A percentile compares a stretch with the other conserved stretches of the same genome.
These are phyloP conservation scores for Dreissena polymorpha DNA, from an alignment of 1,140 invertebrate species.

Conservation along the genomic window DNA sequence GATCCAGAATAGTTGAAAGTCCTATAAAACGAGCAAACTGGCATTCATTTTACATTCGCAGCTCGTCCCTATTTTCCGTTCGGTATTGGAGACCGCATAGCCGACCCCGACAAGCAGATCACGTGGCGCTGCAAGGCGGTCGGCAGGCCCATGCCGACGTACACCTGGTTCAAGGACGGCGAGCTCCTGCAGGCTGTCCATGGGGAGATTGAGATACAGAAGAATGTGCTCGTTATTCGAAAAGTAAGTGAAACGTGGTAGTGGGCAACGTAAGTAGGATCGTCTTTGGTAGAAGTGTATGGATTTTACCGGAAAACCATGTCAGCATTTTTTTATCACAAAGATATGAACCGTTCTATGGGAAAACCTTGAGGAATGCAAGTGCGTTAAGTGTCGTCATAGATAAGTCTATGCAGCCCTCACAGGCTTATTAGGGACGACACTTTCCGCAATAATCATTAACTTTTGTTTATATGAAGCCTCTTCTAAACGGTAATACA, in stretches of 20 bases:
- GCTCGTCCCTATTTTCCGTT: conserved; percentile 96
- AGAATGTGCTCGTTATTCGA: conserved; percentile 21
- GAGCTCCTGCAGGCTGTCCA: conserved; percentile 6
- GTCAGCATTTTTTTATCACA: too few relatives aligned
- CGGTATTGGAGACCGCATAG: conserved; percentile 91
- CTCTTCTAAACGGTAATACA: too few relatives aligned
- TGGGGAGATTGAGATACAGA: conserved; percentile 24
- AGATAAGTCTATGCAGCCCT: too few relatives aligned
- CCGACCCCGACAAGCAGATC: conserved; percentile 89
- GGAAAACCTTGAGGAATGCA: too few relatives aligned
- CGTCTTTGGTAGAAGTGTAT: too few relatives aligned
- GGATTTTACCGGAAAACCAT: too few relatives aligned
- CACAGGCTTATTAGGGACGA: too few relatives aligned
- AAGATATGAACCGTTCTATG: too few relatives aligned
- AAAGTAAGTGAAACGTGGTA: background rate
- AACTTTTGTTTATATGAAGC: too few relatives aligned
- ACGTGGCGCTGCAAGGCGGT: conserved; percentile 97
- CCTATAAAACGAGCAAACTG: background rate
- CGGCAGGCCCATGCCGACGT: conserved; percentile 95
- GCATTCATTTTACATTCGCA: conserved; percentile 71
- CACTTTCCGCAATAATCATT: too few relatives aligned
- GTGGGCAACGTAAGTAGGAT: too few relatives aligned
- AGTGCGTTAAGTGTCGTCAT: too few relatives aligned
- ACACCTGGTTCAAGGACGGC: conserved; percentile 89
- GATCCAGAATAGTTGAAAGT: background rate